A percentile compares a stretch with the other conserved stretches of the same genome.
Evolutionary conservation across 2,113 vertebrate species (phyloP).

Genomic region (Cochlearius cochlearius): DNA sequence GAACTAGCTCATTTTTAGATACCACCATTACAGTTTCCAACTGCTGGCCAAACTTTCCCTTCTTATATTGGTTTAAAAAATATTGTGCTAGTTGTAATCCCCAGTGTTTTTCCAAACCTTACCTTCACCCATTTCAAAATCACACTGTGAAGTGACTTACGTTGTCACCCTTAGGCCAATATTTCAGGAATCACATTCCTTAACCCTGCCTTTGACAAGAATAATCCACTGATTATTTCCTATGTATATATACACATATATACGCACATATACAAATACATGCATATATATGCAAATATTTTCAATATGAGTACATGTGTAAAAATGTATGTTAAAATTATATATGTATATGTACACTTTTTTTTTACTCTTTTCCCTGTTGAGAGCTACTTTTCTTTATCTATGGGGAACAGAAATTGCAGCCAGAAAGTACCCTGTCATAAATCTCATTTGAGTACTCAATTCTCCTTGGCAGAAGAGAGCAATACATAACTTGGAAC

Average conservation of each 20-base stretch:
- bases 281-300: not conserved
- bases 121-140: not conserved
- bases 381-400: not conserved
- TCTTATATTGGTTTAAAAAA: not conserved
- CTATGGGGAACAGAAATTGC: not conserved
- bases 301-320: not conserved
- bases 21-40: fast-evolving
- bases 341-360: too few relatives aligned
- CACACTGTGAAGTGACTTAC: not conserved
- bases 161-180: not conserved
- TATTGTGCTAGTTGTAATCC: not conserved
- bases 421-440: not conserved
- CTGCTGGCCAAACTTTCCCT: not conserved
- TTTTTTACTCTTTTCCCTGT: not conserved
- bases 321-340: not conserved
- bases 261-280: not conserved
- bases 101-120: not conserved
- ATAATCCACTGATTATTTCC: not conserved
- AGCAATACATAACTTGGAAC: not conserved
- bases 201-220: not conserved
- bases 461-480: not conserved
- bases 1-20: not conserved
- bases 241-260: not conserved
- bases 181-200: not conserved
- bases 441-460: not conserved